Percentiles rank a stretch among this genome's conserved stretches.
phyloP scores from a whole-genome alignment of 2,113 vertebrate species.

The Ailuropoda melanoleuca region DNA sequence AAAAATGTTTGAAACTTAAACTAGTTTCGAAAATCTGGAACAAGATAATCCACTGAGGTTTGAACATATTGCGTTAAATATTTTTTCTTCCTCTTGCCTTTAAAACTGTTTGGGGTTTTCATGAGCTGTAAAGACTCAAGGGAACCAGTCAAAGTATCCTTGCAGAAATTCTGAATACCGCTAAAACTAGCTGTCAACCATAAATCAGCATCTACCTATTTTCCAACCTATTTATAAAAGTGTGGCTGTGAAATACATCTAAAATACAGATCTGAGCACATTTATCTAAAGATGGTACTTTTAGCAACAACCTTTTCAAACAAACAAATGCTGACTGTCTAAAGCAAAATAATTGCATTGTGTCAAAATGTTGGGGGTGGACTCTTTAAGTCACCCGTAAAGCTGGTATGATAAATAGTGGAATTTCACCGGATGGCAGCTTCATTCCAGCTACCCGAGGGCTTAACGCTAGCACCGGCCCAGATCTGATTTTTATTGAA shows the following conservation, averaged over 20 bases:
- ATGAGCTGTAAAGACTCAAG: slow-evolving; percentile 59
- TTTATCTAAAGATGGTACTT: slow-evolving; percentile 43
- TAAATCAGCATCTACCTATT: slow-evolving; percentile 61
- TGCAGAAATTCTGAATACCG: slow-evolving; percentile 57
- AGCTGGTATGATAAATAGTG: not conserved
- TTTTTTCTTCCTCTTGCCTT: not conserved
- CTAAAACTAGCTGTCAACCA: slow-evolving; percentile 64
- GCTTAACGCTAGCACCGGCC: not conserved
- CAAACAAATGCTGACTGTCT: slow-evolving; percentile 54
- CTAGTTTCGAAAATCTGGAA: slow-evolving; percentile 22
- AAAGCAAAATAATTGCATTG: slow-evolving; percentile 56
- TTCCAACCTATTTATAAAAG: slow-evolving; percentile 47
- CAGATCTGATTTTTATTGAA: slow-evolving; percentile 48
- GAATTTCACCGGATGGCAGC: slow-evolving; percentile 18
- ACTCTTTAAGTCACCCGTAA: not conserved
- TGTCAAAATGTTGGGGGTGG: slow-evolving; percentile 41
- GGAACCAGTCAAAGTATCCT: slow-evolving; percentile 59
- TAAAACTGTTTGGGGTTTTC: slow-evolving; percentile 61
- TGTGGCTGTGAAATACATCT: slow-evolving; percentile 61
- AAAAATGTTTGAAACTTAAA: not conserved
- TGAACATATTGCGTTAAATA: slow-evolving; percentile 41
- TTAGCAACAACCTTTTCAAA: slow-evolving; percentile 64
- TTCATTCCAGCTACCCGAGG: not conserved
- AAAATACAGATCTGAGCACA: slow-evolving; percentile 55
- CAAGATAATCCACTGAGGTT: slow-evolving; percentile 20